A percentile compares a stretch with the other conserved stretches of the same genome.
phyloP scores from a whole-genome alignment of 2,113 vertebrate genomes.

The Apodemus speciosus region DNA sequence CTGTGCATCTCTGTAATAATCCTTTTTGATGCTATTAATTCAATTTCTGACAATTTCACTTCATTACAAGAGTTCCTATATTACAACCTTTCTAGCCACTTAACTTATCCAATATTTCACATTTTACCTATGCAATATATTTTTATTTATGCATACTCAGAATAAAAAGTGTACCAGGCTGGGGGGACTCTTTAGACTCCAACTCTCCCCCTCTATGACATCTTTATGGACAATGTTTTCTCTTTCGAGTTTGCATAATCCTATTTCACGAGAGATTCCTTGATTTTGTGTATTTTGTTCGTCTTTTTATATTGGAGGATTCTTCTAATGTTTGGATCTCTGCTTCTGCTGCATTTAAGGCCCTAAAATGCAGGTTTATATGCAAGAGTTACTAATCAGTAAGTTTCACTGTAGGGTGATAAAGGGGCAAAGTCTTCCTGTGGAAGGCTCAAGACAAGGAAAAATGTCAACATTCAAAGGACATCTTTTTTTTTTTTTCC shows the following conservation, averaged over 20 bases:
- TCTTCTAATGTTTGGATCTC: neutral
- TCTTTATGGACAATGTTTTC: neutral
- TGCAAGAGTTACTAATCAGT: neutral
- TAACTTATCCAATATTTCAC: neutral
- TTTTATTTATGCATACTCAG: neutral
- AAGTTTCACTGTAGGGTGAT: neutral
- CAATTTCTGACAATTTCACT: neutral
- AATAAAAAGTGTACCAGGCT: neutral
- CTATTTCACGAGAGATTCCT: conserved; percentile 26
- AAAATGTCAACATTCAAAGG: neutral
- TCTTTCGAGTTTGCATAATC: neutral
- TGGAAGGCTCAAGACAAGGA: neutral
- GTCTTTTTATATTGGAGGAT: neutral
- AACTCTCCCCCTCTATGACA: neutral
- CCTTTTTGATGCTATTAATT: neutral
- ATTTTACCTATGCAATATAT: no score
- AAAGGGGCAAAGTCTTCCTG: neutral
- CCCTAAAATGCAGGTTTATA: neutral
- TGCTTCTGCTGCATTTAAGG: neutral
- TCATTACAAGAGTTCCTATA: conserved; percentile 21
- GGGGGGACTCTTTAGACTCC: neutral
- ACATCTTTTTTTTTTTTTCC: neutral
- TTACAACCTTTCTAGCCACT: neutral
- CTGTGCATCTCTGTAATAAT: no score
- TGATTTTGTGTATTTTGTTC: conserved; percentile 28